Base-by-base conservation (phyloP, 2,797 vertebrate species). In the Neostethus bicornis region DNA sequence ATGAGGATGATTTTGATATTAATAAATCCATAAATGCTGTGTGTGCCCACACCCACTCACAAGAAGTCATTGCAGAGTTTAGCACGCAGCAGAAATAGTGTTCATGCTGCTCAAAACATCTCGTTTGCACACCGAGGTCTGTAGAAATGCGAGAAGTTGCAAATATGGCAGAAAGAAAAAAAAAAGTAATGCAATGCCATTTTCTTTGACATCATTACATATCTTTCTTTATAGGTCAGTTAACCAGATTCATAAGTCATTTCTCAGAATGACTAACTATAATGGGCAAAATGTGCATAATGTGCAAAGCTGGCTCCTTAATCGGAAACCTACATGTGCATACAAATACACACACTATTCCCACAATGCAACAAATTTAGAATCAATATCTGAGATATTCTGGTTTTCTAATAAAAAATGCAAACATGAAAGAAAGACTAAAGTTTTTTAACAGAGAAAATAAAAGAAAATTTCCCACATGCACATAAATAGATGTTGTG, bases 211-310 rank as follows among this genome's bases (percentile, higher is more conserved):
- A 31, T 4, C 21, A 21, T 38, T 14, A 9, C 44, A 11, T 10
- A 39, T 57, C n/a, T 8, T 6, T 35, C 23, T 45, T 12, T 12
- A n/a, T 46, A 19, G 0, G 21, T 43, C 39, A 4, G 45, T 32
- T 43, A 46, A 37, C 29, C 25, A 56, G 26, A 8, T 3, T 4
- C 1, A 41, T 9, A 29, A 13, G 32, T 2, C 7, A 54, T 28
- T 64, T 25, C 25, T 41, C 44, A 37, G 23, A 26, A 17, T 19
- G 43, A n/a, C 2, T 43, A 39, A 54, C 26, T 64, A 28, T 16
- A 62, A 31, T 9, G n/a, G 26, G 35, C 43, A 43, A n/a, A 45
- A 24, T 11, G 24, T 28, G 16, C n/a, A 41, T 14, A 32, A 17
- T 52, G 2, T 31, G 19, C n/a, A 23, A 6, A 35, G 9, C 10